phyloP scores from a whole-genome alignment of 2,113 vertebrate genomes.

The Hippocampus abdominalis region DNA sequence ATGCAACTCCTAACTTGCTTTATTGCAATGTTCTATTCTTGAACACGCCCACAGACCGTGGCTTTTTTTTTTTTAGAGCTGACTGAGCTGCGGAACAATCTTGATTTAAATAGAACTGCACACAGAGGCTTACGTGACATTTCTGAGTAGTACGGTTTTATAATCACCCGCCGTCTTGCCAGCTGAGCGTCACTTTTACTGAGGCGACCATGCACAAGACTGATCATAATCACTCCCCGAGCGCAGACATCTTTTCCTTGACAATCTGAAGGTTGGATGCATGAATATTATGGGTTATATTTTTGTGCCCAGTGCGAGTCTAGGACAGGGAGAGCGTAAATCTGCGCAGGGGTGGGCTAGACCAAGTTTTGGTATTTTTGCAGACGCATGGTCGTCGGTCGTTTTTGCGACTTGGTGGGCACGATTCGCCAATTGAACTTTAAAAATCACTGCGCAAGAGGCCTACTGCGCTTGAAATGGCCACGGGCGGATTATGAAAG shows the following conservation, averaged over 20 bases:
- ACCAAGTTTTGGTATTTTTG: no score
- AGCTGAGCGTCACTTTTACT: slow-evolving; percentile 16
- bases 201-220: slow-evolving; percentile 22
- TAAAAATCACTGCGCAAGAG: no score
- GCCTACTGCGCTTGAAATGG: no score
- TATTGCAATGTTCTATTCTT: slow-evolving; percentile 37
- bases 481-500: no score
- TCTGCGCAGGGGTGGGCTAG: no score
- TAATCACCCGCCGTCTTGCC: slow-evolving; percentile 21
- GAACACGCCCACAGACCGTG: slow-evolving; percentile 20
- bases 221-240: slow-evolving; percentile 24
- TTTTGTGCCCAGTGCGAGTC: no score
- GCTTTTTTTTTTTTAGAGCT: slow-evolving; percentile 55
- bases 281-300: neutral
- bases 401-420: no score
- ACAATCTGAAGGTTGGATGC: slow-evolving; percentile 1
- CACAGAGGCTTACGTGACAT: slow-evolving; percentile 33
- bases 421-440: no score
- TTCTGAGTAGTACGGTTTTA: slow-evolving; percentile 34
- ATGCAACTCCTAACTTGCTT: slow-evolving; percentile 19
- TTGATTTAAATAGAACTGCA: slow-evolving; percentile 51
- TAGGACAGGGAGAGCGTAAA: no score
- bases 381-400: no score
- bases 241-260: slow-evolving; percentile 9
- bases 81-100: slow-evolving; percentile 46